Conservation (phyloP, 2,797 vertebrate species). For the Propithecus perrieri region DNA sequence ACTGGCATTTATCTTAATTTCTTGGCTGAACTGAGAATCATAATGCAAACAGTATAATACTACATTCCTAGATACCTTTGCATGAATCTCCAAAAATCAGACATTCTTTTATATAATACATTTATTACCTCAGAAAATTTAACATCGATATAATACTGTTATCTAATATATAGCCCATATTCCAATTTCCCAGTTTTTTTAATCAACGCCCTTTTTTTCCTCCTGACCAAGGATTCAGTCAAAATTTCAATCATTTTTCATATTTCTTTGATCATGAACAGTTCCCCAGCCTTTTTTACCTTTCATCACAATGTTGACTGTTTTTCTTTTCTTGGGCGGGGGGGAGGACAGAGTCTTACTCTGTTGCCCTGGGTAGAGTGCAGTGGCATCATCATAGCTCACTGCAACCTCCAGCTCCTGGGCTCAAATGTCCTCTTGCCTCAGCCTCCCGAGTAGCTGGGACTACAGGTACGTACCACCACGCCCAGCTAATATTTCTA, state of each 20-base stretch:
- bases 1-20: slow-evolving; percentile 24
- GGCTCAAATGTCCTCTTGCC: too few species aligned
- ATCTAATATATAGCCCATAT: not conserved
- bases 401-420: too few species aligned
- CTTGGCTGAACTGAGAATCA: not conserved
- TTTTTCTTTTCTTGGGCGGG: not conserved
- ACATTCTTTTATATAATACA: not conserved
- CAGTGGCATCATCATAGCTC: too few species aligned
- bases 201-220: not conserved
- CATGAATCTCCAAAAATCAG: not conserved
- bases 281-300: not conserved
- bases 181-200: not conserved
- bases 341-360: too few species aligned
- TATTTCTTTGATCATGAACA: not conserved
- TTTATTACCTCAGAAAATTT: not conserved
- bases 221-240: not conserved
- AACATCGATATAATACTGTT: not conserved
- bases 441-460: too few species aligned
- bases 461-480: too few species aligned
- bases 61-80: not conserved
- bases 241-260: not conserved
- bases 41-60: not conserved
- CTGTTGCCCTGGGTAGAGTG: too few species aligned
- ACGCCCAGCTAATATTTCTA: too few species aligned
- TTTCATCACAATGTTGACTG: not conserved